Conservation (phyloP, 2,113 vertebrate genomes). For the Myotis davidii region DNA sequence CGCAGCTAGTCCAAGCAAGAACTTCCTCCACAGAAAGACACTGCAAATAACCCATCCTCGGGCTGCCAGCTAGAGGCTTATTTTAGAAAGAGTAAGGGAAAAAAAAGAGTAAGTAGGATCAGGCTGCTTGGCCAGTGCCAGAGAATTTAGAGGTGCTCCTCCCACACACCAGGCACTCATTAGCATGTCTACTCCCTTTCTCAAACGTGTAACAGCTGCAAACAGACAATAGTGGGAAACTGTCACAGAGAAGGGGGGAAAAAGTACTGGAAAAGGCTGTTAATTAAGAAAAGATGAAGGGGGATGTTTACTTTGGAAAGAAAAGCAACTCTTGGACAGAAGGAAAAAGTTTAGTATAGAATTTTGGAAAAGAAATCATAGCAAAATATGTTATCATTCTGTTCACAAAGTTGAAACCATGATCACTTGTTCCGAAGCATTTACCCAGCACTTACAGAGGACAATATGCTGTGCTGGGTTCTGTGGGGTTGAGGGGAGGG, state of each 20-base stretch:
- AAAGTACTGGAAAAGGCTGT: constrained; percentile 22
- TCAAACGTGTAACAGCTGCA: constrained; percentile 65
- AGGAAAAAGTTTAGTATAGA: constrained; percentile 22
- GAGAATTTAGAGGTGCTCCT: constrained; percentile 61
- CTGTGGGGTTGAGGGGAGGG: too few relatives aligned
- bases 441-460: not conserved
- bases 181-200: constrained; percentile 65
- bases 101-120: constrained; percentile 58
- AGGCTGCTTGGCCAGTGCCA: constrained; percentile 63
- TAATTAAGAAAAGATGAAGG: constrained; percentile 70
- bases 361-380: constrained; percentile 48
- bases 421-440: not conserved
- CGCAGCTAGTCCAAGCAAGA: constrained; percentile 69
- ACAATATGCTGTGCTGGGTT: not conserved
- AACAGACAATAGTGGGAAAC: constrained; percentile 71
- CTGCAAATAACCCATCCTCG: constrained; percentile 67
- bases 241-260: constrained; percentile 12
- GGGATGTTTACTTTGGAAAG: constrained; percentile 47
- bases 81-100: constrained; percentile 63
- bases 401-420: constrained; percentile 11
- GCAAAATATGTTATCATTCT: not conserved
- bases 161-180: constrained; percentile 68
- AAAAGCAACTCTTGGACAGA: constrained; percentile 36
- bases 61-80: constrained; percentile 72
- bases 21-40: constrained; percentile 69